Evolutionary conservation across 2,797 vertebrate species (phyloP).

Genomic region (Mionectes olivaceus): DNA sequence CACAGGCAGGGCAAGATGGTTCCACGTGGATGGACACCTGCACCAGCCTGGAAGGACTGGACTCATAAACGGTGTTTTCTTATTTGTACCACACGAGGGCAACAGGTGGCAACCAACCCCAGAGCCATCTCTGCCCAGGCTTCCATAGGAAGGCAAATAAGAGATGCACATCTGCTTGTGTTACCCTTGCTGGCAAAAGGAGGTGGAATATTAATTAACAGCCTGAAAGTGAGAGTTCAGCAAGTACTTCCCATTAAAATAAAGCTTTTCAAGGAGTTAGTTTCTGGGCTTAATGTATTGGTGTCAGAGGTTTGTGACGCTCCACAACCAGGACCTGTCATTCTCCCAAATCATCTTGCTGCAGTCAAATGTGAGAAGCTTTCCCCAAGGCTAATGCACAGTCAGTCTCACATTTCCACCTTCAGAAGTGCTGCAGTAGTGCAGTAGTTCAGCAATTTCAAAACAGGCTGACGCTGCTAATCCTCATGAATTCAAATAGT

Average conservation of each 20-base stretch:
- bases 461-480: neutral
- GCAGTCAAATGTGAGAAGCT: neutral
- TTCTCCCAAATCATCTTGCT: neutral
- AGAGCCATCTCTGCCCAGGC: neutral
- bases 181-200: neutral
- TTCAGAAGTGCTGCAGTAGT: neutral
- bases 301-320: neutral
- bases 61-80: accelerated
- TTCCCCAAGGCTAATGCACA: neutral
- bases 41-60: neutral
- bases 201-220: neutral
- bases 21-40: accelerated
- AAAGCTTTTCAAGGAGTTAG: neutral
- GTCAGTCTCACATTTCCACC: neutral
- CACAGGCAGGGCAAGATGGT: neutral
- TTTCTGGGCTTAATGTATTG: accelerated
- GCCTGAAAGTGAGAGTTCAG: neutral
- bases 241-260: neutral
- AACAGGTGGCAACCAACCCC: neutral
- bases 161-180: neutral
- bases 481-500: neutral
- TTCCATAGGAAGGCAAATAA: neutral
- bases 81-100: neutral
- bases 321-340: neutral
- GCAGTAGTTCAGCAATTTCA: neutral